phyloP scores from a whole-genome alignment of 1,140 invertebrate species.

The Papilio xuthus region DNA sequence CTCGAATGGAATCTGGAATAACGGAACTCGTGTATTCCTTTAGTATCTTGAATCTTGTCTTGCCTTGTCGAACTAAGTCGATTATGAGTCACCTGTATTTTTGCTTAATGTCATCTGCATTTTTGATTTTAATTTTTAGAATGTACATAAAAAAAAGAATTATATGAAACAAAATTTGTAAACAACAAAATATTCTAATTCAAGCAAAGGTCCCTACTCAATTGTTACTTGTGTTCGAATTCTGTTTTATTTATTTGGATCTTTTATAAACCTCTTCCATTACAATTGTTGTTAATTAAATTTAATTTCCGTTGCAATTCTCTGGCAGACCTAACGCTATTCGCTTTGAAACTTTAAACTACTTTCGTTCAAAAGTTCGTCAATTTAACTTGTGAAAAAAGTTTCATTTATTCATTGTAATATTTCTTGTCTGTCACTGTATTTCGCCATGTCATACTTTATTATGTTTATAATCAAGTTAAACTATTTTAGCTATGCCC shows the following conservation, averaged over 20 bases:
- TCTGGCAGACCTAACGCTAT: neutral
- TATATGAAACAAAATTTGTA: too few relatives aligned
- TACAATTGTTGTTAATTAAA: neutral
- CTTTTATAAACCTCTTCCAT: neutral
- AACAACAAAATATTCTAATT: neutral
- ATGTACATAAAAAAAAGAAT: too few relatives aligned
- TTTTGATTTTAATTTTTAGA: too few relatives aligned
- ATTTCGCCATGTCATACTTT: neutral
- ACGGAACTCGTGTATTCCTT: neutral
- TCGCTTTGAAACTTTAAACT: neutral
- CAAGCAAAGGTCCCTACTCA: neutral
- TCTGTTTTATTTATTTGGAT: neutral
- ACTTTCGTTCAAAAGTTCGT: neutral
- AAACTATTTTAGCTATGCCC: neutral
- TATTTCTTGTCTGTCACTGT: neutral
- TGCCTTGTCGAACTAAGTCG: neutral
- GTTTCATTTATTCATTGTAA: neutral
- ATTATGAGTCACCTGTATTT: neutral
- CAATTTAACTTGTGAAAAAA: conserved; percentile 13
- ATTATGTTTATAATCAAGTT: neutral
- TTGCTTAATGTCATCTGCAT: neutral
- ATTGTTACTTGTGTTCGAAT: neutral
- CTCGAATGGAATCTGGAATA: conserved; percentile 7
- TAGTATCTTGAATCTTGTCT: neutral
- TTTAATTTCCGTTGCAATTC: neutral